Evolutionary conservation across 2,797 vertebrate genomes (phyloP), one percentile per base, ranked within the genome.

Genomic region (Synanceia verrucosa): DNA sequence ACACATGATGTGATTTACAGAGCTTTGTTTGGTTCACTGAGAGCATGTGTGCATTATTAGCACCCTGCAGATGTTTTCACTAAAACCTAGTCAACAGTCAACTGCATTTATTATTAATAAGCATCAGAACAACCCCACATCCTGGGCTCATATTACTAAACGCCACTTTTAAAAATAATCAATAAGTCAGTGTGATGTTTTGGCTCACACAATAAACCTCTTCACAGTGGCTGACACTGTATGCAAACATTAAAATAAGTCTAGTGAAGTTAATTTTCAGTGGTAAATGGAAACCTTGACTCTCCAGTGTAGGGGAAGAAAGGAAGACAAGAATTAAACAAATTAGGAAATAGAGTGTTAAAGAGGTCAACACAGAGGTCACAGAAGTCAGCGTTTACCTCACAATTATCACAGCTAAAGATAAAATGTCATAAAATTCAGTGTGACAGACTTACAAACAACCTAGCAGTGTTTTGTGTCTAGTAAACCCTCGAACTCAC

Each of bases 101-200:
- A 43, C 65, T 50, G 21, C 61, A 73, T 82, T 66, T 47, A 82
- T 71, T 80, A 80, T 80, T 69, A 19, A 84, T 65, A 21, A 48
- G 33, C 26, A 3, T 60, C 46, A 13, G 4, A 26, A 5, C 29
- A 11, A 4, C 61, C 21, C 52, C 26, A 71, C 31, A 3, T 14
- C 33, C 12, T 5, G 16, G 53, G 68, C 12, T 63, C 81, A 46
- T 39, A 12, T 83, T 63, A 60, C 83, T n/a, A 28, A 61, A 75
- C 26, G 51, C 12, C 41, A n/a, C 50, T 44, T 58, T 46, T 14
- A 61, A 26, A 56, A 56, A 73, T 19, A 66, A 87, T 84, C 76
- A 72, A 74, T 88, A 62, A 66, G 28, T 51, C 33, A n/a, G 31
- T 11, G 51, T 66, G 57, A 70, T 50, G 53, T 39, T 34, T 57